Evolutionary conservation across 53 echinoderm and acorn worm species (phyloP).

Genomic region (Temnopleurus reevesii): DNA sequence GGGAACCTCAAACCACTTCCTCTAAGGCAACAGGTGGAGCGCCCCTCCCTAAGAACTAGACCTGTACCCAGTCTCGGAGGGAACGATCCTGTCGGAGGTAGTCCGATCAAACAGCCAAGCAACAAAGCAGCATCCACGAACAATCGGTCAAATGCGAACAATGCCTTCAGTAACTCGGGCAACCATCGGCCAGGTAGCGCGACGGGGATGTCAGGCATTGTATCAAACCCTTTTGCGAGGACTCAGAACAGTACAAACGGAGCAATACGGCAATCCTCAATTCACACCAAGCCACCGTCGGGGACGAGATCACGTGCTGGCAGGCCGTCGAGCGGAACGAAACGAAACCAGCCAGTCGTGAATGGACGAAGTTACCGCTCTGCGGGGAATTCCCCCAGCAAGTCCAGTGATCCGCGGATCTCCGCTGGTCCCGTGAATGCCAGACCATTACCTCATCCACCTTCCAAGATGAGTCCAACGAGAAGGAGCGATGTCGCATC

Average conservation of each 20-base stretch:
- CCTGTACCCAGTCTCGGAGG: background rate
- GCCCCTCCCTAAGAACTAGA: conserved; percentile 72
- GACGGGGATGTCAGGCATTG: conserved; percentile 2
- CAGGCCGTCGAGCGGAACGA: conserved; percentile 6
- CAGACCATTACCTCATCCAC: conserved; percentile 43
- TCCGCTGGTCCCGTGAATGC: background rate
- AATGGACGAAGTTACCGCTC: background rate
- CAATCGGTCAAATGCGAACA: conserved; percentile 16
- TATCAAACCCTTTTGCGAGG: conserved; percentile 32
- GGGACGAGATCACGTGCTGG: background rate
- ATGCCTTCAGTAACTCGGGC: background rate
- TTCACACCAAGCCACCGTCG: background rate
- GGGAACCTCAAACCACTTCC: conserved; percentile 91
- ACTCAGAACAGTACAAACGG: conserved; percentile 28
- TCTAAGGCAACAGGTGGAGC: conserved; percentile 77
- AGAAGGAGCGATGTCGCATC: background rate
- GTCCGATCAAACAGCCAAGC: conserved; percentile 25
- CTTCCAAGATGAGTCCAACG: background rate
- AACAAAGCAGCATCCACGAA: background rate
- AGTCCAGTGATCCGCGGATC: background rate
- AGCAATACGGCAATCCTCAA: background rate
- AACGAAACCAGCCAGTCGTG: background rate
- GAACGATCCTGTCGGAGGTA: background rate
- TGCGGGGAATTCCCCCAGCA: background rate
- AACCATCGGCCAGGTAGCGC: conserved; percentile 3